phyloP scores from a whole-genome alignment of 2,113 vertebrate genomes.

The Oxyura jamaicensis region DNA sequence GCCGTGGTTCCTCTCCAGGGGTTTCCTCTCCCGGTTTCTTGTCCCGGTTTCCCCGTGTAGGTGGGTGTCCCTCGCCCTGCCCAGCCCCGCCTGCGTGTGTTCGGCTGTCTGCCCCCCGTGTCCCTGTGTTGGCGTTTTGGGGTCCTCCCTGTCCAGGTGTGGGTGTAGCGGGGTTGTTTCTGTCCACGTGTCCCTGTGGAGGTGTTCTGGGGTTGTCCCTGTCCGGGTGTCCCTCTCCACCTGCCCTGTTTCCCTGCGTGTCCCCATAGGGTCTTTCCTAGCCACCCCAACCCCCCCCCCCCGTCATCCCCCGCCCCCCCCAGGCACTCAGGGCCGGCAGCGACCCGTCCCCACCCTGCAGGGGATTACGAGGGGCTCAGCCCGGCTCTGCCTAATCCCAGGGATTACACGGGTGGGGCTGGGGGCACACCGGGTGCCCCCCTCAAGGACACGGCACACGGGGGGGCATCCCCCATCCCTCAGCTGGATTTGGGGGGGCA shows the following conservation, averaged over 20 bases:
- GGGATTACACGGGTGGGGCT: neutral
- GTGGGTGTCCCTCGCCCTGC: rapidly evolving
- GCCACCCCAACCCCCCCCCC: neutral
- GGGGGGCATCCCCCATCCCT: neutral
- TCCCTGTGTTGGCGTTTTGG: rapidly evolving
- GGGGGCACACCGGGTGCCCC: neutral
- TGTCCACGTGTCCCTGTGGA: neutral
- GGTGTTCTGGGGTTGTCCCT: neutral
- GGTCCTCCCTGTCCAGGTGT: neutral
- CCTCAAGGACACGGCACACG: neutral
- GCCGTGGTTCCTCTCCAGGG: neutral
- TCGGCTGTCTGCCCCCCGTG: too few relatives aligned
- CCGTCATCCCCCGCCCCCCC: neutral
- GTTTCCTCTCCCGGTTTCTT: too few relatives aligned
- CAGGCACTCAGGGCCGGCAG: neutral
- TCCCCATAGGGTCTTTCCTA: neutral
- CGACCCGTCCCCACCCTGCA: neutral
- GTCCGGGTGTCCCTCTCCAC: rapidly evolving
- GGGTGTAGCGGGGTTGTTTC: neutral
- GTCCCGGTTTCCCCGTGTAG: rapidly evolving
- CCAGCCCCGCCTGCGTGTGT: rapidly evolving
- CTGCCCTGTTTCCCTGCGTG: too few relatives aligned
- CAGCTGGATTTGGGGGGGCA: neutral
- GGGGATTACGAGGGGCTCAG: constrained; percentile 39
- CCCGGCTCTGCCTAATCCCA: neutral